These are phyloP conservation scores for Lophochroa leadbeateri DNA, from an alignment of 2,113 vertebrate species.

Conservation along the genomic window DNA sequence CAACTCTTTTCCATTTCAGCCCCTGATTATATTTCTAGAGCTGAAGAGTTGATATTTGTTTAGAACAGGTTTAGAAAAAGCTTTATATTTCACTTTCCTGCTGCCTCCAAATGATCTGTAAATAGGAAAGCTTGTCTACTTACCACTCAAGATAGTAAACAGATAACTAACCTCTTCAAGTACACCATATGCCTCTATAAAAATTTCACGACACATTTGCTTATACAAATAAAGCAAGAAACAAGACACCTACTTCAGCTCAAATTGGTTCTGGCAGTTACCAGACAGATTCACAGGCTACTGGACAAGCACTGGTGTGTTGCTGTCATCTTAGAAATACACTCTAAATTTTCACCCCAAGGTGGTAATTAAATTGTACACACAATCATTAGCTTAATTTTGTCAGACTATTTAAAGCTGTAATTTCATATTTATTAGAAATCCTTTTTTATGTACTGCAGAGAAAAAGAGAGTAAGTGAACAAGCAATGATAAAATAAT, in stretches of 20 bases:
- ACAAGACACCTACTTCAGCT: neutral
- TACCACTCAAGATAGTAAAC: neutral
- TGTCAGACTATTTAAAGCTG: neutral
- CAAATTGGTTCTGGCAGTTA: neutral
- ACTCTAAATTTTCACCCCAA: neutral
- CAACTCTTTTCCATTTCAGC: neutral
- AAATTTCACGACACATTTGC: neutral
- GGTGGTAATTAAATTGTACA: neutral
- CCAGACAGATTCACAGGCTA: neutral
- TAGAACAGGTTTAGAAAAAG: neutral
- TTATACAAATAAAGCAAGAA: slow-evolving; percentile 6
- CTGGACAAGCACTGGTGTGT: neutral
- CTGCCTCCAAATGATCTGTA: neutral
- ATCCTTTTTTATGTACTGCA: neutral
- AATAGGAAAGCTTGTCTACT: neutral
- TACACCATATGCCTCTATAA: neutral
- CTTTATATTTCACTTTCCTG: neutral
- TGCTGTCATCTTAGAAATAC: neutral
- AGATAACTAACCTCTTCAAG: neutral
- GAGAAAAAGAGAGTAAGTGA: neutral
- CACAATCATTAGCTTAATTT: neutral
- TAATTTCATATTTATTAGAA: neutral
- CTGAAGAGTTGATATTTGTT: neutral
- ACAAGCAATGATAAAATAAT: neutral
- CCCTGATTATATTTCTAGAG: neutral